Evolutionary conservation across 2,888 invertebrate genomes (phyloP).

Genomic region (Agrypnus murinus): DNA sequence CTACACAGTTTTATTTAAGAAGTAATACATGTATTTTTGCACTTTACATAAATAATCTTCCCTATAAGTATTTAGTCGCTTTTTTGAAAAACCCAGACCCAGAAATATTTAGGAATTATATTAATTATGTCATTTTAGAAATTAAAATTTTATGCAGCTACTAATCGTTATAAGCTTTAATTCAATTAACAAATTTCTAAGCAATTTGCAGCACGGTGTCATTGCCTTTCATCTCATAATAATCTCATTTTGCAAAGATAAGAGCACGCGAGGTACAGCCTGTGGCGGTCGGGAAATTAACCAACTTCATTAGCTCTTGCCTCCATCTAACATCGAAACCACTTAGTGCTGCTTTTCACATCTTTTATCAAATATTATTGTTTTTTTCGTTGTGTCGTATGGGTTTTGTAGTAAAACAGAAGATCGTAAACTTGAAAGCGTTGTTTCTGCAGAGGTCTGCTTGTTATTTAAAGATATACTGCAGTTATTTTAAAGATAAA

Average conservation of each 20-base stretch:
- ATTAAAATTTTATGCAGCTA: conserved; percentile 19
- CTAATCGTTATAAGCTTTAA: conserved; percentile 32
- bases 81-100: too few relatives aligned
- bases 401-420: too few relatives aligned
- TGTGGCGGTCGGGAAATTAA: conserved; percentile 46
- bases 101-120: too few relatives aligned
- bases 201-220: conserved; percentile 41
- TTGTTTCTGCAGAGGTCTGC: too few relatives aligned
- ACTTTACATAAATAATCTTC: neutral
- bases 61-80: too few relatives aligned
- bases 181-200: conserved; percentile 47
- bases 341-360: conserved; percentile 38
- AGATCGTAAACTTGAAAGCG: too few relatives aligned
- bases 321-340: conserved; percentile 35
- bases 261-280: conserved; percentile 44
- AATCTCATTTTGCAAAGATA: conserved; percentile 47
- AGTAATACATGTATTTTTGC: neutral
- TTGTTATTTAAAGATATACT: too few relatives aligned
- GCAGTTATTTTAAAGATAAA: too few relatives aligned
- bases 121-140: too few relatives aligned
- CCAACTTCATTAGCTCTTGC: conserved; percentile 46
- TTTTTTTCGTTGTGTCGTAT: conserved; percentile 14
- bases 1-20: conserved; percentile 8
- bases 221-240: conserved; percentile 47
- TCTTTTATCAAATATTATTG: conserved; percentile 30